Conservation (phyloP, 2,888 invertebrate genomes). For the Sturmia bella region DNA sequence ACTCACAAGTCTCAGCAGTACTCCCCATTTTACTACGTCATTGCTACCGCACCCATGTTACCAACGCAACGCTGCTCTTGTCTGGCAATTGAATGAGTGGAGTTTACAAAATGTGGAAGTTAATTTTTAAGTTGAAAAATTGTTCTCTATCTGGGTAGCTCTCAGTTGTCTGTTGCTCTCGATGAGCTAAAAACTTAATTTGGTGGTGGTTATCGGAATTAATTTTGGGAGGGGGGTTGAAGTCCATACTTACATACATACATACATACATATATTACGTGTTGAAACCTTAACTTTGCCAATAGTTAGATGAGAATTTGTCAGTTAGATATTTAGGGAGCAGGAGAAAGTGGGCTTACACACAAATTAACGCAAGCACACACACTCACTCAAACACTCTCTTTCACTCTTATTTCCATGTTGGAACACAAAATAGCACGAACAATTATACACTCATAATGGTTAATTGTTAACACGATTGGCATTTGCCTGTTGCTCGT, state of each 20-base stretch:
- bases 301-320: slow-evolving; percentile 26
- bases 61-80: slow-evolving; percentile 56
- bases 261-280: slow-evolving; percentile 43
- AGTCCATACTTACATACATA: slow-evolving; percentile 36
- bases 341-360: neutral
- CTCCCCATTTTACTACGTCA: slow-evolving; percentile 14
- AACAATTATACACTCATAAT: slow-evolving; percentile 42
- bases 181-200: neutral
- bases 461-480: slow-evolving; percentile 51
- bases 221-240: neutral
- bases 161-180: slow-evolving; percentile 6
- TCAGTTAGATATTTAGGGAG: neutral
- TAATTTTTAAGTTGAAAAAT: neutral
- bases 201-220: neutral
- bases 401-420: neutral
- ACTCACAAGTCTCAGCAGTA: neutral
- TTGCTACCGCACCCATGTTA: slow-evolving; percentile 68
- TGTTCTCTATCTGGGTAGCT: neutral
- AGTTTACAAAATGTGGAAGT: slow-evolving; percentile 14
- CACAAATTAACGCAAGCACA: neutral
- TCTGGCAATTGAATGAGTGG: slow-evolving; percentile 27
- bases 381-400: neutral
- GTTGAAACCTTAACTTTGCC: slow-evolving; percentile 37
- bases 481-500: slow-evolving; percentile 70
- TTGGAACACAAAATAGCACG: neutral